Conservation (phyloP, 2,113 vertebrate species). For the Mesoclemmys tuberculata region DNA sequence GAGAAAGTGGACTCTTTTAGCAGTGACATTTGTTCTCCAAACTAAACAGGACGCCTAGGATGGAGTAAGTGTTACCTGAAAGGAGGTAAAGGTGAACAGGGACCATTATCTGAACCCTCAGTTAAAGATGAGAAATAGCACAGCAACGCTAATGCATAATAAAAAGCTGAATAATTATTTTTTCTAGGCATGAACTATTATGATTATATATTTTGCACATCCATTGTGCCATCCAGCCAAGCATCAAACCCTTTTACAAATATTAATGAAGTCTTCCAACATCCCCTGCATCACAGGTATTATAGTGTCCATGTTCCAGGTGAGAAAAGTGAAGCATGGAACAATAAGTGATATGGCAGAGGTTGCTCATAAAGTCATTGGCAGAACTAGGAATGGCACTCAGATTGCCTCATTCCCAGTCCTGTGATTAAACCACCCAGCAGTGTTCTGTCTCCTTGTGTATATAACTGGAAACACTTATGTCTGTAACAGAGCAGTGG, state of each 20-base stretch:
- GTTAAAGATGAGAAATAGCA: not conserved
- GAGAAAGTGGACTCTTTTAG: not conserved
- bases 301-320: not conserved
- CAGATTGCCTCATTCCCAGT: not conserved
- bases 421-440: not conserved
- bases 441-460: not conserved
- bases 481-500: not conserved
- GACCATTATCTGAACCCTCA: not conserved
- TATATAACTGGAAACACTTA: not conserved
- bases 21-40: not conserved
- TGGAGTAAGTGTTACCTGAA: not conserved
- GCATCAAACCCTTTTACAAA: not conserved
- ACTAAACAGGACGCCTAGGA: not conserved
- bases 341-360: not conserved
- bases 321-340: not conserved
- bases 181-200: not conserved
- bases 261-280: not conserved
- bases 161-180: not conserved
- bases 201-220: not conserved
- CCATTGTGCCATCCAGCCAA: not conserved
- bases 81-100: not conserved
- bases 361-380: not conserved
- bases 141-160: not conserved
- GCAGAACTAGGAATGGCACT: not conserved
- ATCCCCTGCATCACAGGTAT: not conserved